Evolutionary conservation across 1,140 invertebrate species (phyloP), one percentile per base, ranked within the genome.

Genomic region (Heliothis subflexa): DNA sequence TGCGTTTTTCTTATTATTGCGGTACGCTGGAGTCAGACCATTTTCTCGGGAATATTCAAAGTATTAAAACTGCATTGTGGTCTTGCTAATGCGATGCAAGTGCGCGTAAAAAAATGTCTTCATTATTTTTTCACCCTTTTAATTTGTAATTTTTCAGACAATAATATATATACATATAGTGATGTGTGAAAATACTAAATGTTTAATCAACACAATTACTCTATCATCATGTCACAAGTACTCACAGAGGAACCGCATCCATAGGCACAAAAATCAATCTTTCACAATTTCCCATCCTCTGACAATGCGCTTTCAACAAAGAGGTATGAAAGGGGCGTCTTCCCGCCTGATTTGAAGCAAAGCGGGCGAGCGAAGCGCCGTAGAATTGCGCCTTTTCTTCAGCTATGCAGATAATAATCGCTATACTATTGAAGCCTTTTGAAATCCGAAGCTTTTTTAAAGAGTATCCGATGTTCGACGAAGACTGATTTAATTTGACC

Each of bases 371-470:
- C 40, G 45, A 75, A 13, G 72, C 47, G 72, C 33, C 72, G 57
- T 47, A 61, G 59, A 75, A 75, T 62, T 61, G 57, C 50, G 72
- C 72, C 57, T 75, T 49, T 73, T 75, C 72, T 75, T 75, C 57
- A 21, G 40, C 72, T 33, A 28, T 62, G 72, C 72, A 75, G 72
- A 75, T 75, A 75, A 75, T 75, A 75, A 75, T 75, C 57, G 45
- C 28, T 18, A 55, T 55, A 55, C n/a, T 45, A 64, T 64, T 64
- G 61, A 64, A 64, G 61, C 33, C 61, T 64, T 64, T 62, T 64
- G n/a, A 64, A 64, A 33, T 64, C 45, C 61, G 11, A 18, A 14
- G 16, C 33, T 33, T n/a, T 64, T 64, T 64, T 47, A 18, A 14
- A 64, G 14, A 14, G 11, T 33, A 45, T 47, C 54, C 54, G 54